Evolutionary conservation across 2,113 vertebrate genomes (phyloP), one percentile per base, ranked within the genome.

Genomic region (Crypturellus undulatus): DNA sequence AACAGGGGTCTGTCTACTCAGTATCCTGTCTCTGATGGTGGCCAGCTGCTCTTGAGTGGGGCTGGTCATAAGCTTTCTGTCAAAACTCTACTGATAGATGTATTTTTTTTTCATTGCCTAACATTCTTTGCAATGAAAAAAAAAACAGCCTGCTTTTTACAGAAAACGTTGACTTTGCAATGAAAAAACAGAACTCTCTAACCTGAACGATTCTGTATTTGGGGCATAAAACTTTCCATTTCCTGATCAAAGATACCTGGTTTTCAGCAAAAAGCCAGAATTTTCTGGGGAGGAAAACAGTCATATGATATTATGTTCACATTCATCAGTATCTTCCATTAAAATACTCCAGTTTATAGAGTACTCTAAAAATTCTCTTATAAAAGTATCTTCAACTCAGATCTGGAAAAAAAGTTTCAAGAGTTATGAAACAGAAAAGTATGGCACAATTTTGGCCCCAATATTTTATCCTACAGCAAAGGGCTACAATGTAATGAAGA

Each of bases 1-100:
- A 82, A 45, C 62, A 93, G 70, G 19, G 38, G 40, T 64, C 83
- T 90, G 73, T 87, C 91, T 89, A 65, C 89, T 81, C 72, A 2
- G 87, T 56, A 90, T 95, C 95, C 93, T 94, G 93, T 49, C 92
- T 92, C 76, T 93, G 93, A 93, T 49, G 89, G 92, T 92, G 93
- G 84, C 86, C 92, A 97, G 88, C 89, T 95, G 95, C 90, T 88
- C 83, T n/a, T 73, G 72, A 94, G 85, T 67, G 71, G 47, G 25
- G 18, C 40, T 71, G 47, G 6, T 36, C 65, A 17, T 67, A 67
- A 67, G 71, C 78, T 91, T 92, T 51, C 56, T 83, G 51, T 86
- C 82, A 93, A 68, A 95, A 63, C 28, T 75, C 84, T 82, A 80
- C 79, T 52, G 81, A 90, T 64, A 91, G 38, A 84, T 47, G 43